Evolutionary conservation across 1,140 invertebrate species (phyloP), one percentile per base, ranked within the genome.

Genomic region (Condylostylus longicornis): DNA sequence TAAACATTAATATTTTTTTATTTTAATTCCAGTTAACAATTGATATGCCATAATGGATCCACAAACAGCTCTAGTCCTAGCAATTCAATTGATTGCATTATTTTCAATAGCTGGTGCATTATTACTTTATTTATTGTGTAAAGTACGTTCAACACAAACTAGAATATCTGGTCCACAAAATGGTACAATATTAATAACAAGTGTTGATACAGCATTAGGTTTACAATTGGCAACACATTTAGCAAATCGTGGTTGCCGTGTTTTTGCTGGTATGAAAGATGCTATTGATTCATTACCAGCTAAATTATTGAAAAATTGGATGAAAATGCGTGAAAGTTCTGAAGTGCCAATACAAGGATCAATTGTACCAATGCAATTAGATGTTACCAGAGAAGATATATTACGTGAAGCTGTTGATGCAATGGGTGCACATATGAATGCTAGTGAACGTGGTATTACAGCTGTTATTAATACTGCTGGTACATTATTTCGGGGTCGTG

Each of bases 381-480:
- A 86, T 52, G 77, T 83, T 2, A 82, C 80, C 1, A 66, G 80
- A 17, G 81, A 85, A 60, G 82, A 85, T 51, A 66, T 79, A 43
- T 56, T 84, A 25, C 78, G 77, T 41, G 78, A 80, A 59, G 78
- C 80, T 5, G 76, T 82, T 12, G 72, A 79, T 38, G 71, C 74
- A 7, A 75, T 83, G 38, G 72, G 80, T 14, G 74, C 79, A 23
- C 79, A 83, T 65, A 61, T 84, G 41, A 82, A 81, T 35, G 80
- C 80, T 15, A 79, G 82, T 25, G 78, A 84, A 63, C 79, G 82
- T 49, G 82, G 81, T 43, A 69, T 86, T 35, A 81, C 79, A 74
- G 79, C 80, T 21, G 78, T 86, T 4, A 74, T 86, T 29, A 82
- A 84, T 53, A 84, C 81, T 2, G 79, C 76, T 9, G 81, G 81